Base-by-base conservation (phyloP, 1,140 invertebrate species). In the Monochamus saltuarius region DNA sequence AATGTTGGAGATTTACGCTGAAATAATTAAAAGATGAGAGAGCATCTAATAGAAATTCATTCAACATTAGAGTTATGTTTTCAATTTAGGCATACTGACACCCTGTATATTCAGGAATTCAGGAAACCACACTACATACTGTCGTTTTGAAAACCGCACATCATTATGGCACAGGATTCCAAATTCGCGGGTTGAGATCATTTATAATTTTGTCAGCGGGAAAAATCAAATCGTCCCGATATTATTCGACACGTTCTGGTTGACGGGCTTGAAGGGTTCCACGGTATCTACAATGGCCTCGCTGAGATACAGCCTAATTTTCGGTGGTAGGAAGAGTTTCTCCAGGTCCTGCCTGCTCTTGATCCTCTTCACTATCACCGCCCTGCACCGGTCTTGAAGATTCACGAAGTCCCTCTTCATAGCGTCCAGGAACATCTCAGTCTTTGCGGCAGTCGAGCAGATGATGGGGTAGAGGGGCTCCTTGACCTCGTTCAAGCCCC, bases 371-470 rank as follows among this genome's bases (percentile, higher is more conserved):
- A 83, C 76, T 54, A 85, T 83, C 13, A 81, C 81, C 0, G 80
- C 81, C 10, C 82, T 73, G 72, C 83, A 85, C 17, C 82, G 73
- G 71, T 89, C 88, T 68, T 89, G 87, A 6, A 90, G 77, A 71
- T 82, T 87, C 0, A 82, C 78, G 69, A 86, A 89, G 61, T 85
- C 84, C 22, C 86, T 66, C 54, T 79, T 79, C 22, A 82, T 81
- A 4, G 75, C 70, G 10, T 78, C 78, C 0, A 82, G 81, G 19
- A 65, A 42, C 85, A 90, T 89, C 76, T 88, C 84, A 3, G 88
- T 90, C 75, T 89, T 90, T 14, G 87, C 87, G 0, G 88, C 88
- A 0, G 89, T 90, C 1, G 87, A 89, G 62, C 84, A 84, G 1
- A 89, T 79, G 36, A 88, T 83, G 4, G 89, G 89, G 74, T 84